Base-by-base conservation (phyloP, 2,888 invertebrate genomes). In the Lordiphosa andalusiaca region DNA sequence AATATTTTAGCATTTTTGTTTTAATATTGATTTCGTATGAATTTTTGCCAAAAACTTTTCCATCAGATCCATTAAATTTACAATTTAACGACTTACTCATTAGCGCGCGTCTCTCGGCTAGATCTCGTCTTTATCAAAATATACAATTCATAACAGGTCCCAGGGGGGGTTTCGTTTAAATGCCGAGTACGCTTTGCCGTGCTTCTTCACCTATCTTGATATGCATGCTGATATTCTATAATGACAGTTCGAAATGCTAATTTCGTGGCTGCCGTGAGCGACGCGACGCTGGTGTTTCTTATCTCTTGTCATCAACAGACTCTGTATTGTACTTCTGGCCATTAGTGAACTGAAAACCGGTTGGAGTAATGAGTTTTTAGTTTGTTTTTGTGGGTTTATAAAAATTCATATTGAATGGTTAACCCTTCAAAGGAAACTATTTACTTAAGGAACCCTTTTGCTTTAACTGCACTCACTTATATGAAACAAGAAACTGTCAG, bases 341-440 rank as follows among this genome's bases (percentile, higher is more conserved):
- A 44, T 42, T 13, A 33, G 53, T 19, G 16, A 47, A 55, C 39
- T 44, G 41, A 6, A 73, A 71, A 71, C 71, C 53, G 67, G 71
- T 71, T 73, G 44, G 59, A 51, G 44, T 58, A 59, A 73, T 56
- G 56, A 53, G 53, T 36, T 58, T 59, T 69, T 70, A 57, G 53
- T 51, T 51, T 60, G 39, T 52, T 56, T 19, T 19, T 19, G 19
- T 19, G 3, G 3, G 1, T 19, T 57, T 47, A 25, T 58, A 46
- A 60, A 60, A 40, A 40, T 13, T 13, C 42, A 37, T 40, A 47
- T 52, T 58, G 46, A 25, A 10, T 49, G 44, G 44, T 56, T 42
- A 30, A 30, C 13, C 30, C 13, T 4, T 12, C 13, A 3, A 42
- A 30, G 9, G 0, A 30, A 1, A 16, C 1, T 2, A 16, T 16